Conservation (phyloP, 1,140 invertebrate genomes). For the Nasonia vitripennis region DNA sequence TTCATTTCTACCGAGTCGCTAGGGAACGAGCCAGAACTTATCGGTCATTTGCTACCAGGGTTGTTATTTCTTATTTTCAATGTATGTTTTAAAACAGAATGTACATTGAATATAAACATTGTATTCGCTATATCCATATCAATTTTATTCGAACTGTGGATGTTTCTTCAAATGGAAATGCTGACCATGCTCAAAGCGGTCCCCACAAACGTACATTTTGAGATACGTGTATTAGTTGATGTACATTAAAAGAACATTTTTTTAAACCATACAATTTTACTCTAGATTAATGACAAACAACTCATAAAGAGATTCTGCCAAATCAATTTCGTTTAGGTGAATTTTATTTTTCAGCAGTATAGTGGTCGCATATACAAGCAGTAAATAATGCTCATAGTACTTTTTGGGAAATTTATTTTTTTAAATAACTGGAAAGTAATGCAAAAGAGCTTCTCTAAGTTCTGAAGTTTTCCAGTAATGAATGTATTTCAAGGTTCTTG, state of each 20-base stretch:
- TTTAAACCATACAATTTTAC: constrained; percentile 7
- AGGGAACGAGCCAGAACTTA: too few relatives aligned
- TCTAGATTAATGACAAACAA: constrained; percentile 21
- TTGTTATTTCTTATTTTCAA: neutral
- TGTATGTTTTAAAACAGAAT: constrained; percentile 33
- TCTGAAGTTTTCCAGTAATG: constrained; percentile 34
- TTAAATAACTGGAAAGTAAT: constrained; percentile 33
- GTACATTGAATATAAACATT: constrained; percentile 31
- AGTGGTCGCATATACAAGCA: neutral
- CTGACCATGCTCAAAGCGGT: constrained; percentile 24
- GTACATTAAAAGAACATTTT: constrained; percentile 23
- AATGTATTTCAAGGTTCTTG: constrained; percentile 12
- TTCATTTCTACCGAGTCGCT: too few relatives aligned
- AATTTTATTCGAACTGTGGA: constrained; percentile 46
- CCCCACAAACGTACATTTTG: constrained; percentile 10
- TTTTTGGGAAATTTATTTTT: constrained; percentile 1
- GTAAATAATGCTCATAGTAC: constrained; percentile 33
- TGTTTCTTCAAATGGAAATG: constrained; percentile 40
- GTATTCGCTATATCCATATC: constrained; percentile 46
- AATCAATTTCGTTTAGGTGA: neutral
- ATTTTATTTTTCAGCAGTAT: neutral
- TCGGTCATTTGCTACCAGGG: too few relatives aligned
- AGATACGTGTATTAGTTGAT: constrained; percentile 23
- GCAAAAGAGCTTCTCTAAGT: constrained; percentile 12
- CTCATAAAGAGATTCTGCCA: neutral